Conservation (phyloP, 2,888 invertebrate genomes). For the Lottia scabra region DNA sequence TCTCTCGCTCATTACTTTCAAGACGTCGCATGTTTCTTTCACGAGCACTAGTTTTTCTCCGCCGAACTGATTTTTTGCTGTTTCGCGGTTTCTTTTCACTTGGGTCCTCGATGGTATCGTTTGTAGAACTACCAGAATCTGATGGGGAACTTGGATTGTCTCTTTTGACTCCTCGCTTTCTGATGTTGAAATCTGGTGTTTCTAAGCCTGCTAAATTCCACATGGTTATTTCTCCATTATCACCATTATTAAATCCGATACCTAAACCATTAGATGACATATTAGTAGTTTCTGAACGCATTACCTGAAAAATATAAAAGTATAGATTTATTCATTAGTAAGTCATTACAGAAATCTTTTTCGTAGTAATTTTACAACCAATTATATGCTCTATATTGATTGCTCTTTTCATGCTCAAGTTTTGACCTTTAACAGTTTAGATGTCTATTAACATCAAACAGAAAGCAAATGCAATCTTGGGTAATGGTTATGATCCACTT, state of each 20-base stretch:
- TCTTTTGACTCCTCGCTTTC: constrained; percentile 39
- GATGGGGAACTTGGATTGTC: constrained; percentile 60
- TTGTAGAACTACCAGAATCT: constrained; percentile 59
- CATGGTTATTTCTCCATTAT: constrained; percentile 42
- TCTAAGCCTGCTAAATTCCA: constrained; percentile 44
- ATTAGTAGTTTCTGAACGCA: constrained; percentile 31
- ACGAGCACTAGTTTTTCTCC: constrained; percentile 83
- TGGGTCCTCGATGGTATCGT: constrained; percentile 49
- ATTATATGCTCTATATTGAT: too few species aligned
- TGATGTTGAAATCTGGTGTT: constrained; percentile 30
- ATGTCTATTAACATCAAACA: too few species aligned
- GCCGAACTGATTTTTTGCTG: constrained; percentile 66
- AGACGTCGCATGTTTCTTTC: constrained; percentile 87
- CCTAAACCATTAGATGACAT: constrained; percentile 37
- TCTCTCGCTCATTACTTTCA: constrained; percentile 90
- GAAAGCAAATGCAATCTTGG: too few species aligned
- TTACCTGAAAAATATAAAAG: constrained; percentile 31
- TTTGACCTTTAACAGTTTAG: too few species aligned
- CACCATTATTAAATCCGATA: constrained; percentile 42
- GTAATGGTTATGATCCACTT: too few species aligned
- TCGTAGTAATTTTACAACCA: too few species aligned
- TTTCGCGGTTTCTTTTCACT: constrained; percentile 51
- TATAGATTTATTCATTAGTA: too few species aligned
- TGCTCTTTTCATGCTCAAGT: too few species aligned
- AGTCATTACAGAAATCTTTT: too few species aligned